Conservation (phyloP, 2,113 vertebrate genomes). For the Passerina amoena region DNA sequence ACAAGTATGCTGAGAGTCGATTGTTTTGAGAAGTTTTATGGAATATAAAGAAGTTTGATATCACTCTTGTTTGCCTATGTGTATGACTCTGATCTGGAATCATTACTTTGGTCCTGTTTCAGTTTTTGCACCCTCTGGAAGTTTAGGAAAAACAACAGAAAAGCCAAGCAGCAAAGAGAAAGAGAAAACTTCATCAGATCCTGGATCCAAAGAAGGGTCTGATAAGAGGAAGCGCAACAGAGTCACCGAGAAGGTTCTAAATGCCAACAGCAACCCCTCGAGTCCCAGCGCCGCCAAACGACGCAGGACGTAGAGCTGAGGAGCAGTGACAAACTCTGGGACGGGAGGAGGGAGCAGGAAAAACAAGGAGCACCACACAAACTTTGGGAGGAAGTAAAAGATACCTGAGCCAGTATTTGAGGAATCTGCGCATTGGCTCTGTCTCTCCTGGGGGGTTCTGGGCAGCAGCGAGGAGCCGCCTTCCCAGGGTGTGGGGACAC, state of each 20-base stretch:
- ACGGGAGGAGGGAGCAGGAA: neutral
- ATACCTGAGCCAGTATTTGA: neutral
- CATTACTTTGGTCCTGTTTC: constrained; percentile 62
- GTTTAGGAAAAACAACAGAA: constrained; percentile 76
- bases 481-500: neutral
- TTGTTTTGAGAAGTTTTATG: neutral
- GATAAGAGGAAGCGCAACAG: constrained; percentile 95
- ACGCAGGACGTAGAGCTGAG: constrained; percentile 68
- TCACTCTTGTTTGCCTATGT: constrained; percentile 53
- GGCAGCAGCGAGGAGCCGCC: neutral
- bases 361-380: neutral
- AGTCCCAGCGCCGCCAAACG: constrained; percentile 89
- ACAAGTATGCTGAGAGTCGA: neutral
- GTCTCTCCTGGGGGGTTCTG: neutral
- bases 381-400: neutral
- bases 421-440: neutral
- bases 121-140: constrained; percentile 73
- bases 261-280: constrained; percentile 89
- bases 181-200: constrained; percentile 82
- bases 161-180: constrained; percentile 82
- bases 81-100: constrained; percentile 65
- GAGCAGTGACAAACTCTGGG: neutral
- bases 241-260: constrained; percentile 88
- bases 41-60: neutral
- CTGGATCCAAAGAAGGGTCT: constrained; percentile 82